Conservation (phyloP, 2,888 invertebrate genomes). For the Diachrysia chrysitis region DNA sequence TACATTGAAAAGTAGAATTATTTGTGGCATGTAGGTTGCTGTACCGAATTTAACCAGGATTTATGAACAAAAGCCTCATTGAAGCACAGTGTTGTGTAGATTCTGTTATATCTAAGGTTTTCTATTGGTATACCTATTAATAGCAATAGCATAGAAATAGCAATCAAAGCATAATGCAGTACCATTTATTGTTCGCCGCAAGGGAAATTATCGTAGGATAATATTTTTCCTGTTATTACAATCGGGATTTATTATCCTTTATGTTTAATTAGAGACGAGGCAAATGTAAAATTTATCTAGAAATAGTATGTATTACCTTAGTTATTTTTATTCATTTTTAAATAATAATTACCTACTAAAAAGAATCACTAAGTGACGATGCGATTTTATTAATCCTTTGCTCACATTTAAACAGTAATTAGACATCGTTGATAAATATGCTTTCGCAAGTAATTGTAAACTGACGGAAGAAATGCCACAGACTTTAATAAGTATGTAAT, state of each 20-base stretch:
- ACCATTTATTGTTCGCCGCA: not conserved
- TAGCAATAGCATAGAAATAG: not conserved
- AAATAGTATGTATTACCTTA: not conserved
- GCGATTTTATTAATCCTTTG: not conserved
- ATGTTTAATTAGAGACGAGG: not conserved
- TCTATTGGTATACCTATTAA: slow-evolving; percentile 33
- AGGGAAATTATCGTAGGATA: slow-evolving; percentile 6
- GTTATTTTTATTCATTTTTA: no score
- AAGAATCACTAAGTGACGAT: no score
- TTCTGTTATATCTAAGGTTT: slow-evolving; percentile 16
- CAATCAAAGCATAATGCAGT: not conserved
- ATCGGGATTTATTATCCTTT: slow-evolving; percentile 10
- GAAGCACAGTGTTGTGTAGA: slow-evolving; percentile 44
- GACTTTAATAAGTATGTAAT: no score
- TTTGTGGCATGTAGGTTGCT: slow-evolving; percentile 70
- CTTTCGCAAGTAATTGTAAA: no score
- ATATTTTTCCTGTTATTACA: slow-evolving; percentile 11
- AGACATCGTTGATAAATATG: no score
- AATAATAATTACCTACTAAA: no score
- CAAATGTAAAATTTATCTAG: not conserved
- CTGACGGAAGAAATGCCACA: no score
- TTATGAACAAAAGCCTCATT: slow-evolving; percentile 67
- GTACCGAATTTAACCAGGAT: slow-evolving; percentile 66
- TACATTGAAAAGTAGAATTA: slow-evolving; percentile 71
- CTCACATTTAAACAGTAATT: no score